Percentiles rank a stretch among this genome's conserved stretches.
Evolutionary conservation across 2,888 invertebrate species (phyloP).

Genomic region (Hypomecis punctinalis): DNA sequence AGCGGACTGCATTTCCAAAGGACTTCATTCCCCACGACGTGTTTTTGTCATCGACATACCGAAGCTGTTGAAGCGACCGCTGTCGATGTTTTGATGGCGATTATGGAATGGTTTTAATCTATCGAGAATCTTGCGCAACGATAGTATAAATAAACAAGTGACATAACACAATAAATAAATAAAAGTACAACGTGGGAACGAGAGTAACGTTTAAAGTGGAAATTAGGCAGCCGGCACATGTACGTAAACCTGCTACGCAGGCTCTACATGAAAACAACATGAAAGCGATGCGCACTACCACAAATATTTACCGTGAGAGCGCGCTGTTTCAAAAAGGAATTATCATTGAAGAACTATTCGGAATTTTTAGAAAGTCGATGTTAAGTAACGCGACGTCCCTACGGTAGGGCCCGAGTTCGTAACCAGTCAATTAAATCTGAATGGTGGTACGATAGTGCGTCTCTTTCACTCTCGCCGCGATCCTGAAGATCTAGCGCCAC

Average conservation of each 20-base stretch:
- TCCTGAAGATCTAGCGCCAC: constrained; percentile 79
- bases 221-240: constrained; percentile 15
- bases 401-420: constrained; percentile 79
- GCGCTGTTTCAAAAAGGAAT: constrained; percentile 66
- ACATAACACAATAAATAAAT: constrained; percentile 26
- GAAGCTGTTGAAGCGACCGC: constrained; percentile 60
- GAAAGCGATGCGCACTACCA: constrained; percentile 39
- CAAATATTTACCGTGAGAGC: constrained; percentile 45
- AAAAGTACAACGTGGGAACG: constrained; percentile 29
- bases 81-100: constrained; percentile 55
- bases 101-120: constrained; percentile 46
- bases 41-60: constrained; percentile 78
- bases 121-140: constrained; percentile 40
- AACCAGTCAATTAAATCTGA: constrained; percentile 83
- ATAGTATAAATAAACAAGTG: constrained; percentile 30
- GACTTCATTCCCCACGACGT: constrained; percentile 72
- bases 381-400: constrained; percentile 79
- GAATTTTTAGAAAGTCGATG: constrained; percentile 82
- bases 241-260: constrained; percentile 38
- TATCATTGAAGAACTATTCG: constrained; percentile 71
- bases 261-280: constrained; percentile 40
- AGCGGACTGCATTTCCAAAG: constrained; percentile 79
- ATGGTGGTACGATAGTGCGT: constrained; percentile 74
- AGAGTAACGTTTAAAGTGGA: constrained; percentile 12
- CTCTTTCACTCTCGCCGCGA: constrained; percentile 74